Evolutionary conservation across 2,797 vertebrate species (phyloP), one percentile per base, ranked within the genome.

Genomic region (Schizopygopsis malacanthus): DNA sequence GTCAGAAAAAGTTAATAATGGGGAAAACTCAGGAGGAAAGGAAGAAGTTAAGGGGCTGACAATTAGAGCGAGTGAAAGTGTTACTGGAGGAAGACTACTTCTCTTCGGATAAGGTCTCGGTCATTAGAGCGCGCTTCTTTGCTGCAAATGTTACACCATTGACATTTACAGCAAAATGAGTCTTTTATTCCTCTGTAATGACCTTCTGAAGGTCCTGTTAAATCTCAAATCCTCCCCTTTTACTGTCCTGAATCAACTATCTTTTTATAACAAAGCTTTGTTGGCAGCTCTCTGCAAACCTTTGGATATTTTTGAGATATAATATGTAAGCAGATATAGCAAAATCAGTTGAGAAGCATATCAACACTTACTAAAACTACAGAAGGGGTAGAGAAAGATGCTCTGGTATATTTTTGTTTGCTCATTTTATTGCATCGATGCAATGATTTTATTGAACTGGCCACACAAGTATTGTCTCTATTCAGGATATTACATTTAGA

Each of bases 401-500:
- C 59, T 28, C 4, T 6, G 43, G 16, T 50, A 82, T 73, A 43
- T 28, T 12, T 69, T 69, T 81, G 80, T 89, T 88, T 87, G 78
- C 63, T 86, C 43, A 47, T 77, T 84, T 88, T 83, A 86, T 83
- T 52, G 41, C 22, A 69, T 54, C 41, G 22, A 69, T 54, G 25
- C 8, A 18, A 52, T 28, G 16, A 41, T 61, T 79, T 75, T 52
- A 79, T 83, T 50, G 73, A 67, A 20, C 61, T 75, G 52, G 22
- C 71, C 82, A 67, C 77, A 81, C 83, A 89, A 79, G 65, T n/a
- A 81, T 75, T 47, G 65, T 63, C 50, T 88, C 43, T 20, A 20
- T 5, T 59, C 83, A 85, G 89, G 85, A 90, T 85, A 88, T 90
- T 90, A 70, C 81, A 83, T 90, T 75, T 45, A 82, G 56, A 79